phyloP scores from a whole-genome alignment of 2,888 invertebrate species.

The Harpalus rufipes region DNA sequence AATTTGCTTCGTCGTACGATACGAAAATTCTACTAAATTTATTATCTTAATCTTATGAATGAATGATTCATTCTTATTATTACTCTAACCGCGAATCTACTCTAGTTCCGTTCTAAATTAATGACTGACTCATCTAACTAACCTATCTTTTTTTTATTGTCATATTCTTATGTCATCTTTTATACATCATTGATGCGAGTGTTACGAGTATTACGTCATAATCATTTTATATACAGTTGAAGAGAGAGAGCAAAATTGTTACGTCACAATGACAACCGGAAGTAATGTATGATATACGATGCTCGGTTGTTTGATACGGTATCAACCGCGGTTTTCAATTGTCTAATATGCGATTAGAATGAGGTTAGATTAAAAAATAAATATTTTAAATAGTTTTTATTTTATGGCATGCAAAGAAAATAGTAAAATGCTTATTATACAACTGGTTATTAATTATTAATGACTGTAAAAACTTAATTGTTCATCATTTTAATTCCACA shows the following conservation, averaged over 20 bases:
- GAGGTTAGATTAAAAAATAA: not conserved
- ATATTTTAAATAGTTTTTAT: too few species aligned
- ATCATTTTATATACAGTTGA: too few species aligned
- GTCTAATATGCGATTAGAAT: not conserved
- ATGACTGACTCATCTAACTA: not conserved
- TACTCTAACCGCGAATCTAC: slow-evolving; percentile 10
- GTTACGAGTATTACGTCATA: not conserved
- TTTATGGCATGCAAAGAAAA: too few species aligned
- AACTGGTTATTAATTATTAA: too few species aligned
- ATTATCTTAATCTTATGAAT: slow-evolving; percentile 17
- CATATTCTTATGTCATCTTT: slow-evolving; percentile 48
- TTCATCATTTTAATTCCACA: slow-evolving; percentile 35
- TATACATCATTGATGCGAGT: slow-evolving; percentile 23
- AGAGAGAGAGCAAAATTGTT: not conserved
- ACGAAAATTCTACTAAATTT: not conserved
- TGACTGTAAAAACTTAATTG: not conserved
- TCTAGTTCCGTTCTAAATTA: slow-evolving; percentile 5
- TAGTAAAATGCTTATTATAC: too few species aligned
- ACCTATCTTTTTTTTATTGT: slow-evolving; percentile 30
- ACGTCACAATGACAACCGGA: not conserved
- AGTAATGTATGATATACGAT: not conserved
- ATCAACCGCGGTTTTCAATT: not conserved
- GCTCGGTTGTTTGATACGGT: not conserved
- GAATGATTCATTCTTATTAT: slow-evolving; percentile 16
- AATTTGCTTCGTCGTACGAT: not conserved